Percentiles rank a stretch among this genome's conserved stretches.
Evolutionary conservation across 2,113 vertebrate species (phyloP).

Genomic region (Paramormyrops kingsleyae): DNA sequence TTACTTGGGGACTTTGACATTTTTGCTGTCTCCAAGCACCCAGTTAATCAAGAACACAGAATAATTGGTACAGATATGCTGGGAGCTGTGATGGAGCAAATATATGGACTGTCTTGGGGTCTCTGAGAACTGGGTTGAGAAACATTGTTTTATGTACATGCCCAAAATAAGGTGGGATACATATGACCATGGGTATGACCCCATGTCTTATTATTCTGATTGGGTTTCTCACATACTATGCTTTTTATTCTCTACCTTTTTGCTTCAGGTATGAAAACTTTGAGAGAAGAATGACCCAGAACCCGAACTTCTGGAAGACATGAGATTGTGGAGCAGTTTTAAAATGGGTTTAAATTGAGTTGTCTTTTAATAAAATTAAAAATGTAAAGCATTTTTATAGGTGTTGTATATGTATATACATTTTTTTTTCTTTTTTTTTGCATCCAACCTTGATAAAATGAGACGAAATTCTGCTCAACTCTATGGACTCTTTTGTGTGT

Average conservation of each 20-base stretch:
- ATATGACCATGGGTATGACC: neutral
- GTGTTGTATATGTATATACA: neutral
- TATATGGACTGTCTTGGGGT: neutral
- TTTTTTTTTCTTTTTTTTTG: neutral
- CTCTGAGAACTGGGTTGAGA: neutral
- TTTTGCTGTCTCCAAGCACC: neutral
- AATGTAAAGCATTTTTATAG: neutral
- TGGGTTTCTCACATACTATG: neutral
- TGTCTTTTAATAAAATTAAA: neutral
- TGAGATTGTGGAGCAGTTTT: constrained; percentile 31
- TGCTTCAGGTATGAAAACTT: constrained; percentile 87
- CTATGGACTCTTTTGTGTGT: neutral
- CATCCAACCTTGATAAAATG: neutral
- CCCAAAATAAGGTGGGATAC: neutral
- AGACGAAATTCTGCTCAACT: neutral
- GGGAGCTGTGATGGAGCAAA: neutral
- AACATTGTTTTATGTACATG: neutral
- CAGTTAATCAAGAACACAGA: neutral
- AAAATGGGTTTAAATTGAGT: neutral
- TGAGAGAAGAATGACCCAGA: constrained; percentile 85
- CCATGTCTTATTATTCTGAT: neutral
- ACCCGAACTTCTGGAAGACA: constrained; percentile 92
- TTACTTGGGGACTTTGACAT: neutral
- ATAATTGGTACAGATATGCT: neutral
- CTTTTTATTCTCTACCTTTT: neutral